Conservation (phyloP, 2,888 invertebrate genomes). For the Parnassius orleans region DNA sequence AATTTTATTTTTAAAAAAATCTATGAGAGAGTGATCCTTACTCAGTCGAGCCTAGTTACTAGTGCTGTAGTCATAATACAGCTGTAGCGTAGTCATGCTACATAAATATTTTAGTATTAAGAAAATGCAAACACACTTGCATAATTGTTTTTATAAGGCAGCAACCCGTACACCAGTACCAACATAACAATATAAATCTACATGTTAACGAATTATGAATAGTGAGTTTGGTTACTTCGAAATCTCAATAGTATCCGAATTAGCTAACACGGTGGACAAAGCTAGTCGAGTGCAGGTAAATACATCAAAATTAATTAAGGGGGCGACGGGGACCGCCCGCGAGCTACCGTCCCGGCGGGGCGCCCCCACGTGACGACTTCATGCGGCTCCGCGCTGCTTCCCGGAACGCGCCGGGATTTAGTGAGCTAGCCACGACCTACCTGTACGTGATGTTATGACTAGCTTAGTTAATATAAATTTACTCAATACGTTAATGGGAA, state of each 20-base stretch:
- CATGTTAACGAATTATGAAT: too few relatives aligned
- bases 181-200: too few relatives aligned
- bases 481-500: not conserved
- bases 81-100: too few relatives aligned
- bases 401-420: constrained; percentile 41
- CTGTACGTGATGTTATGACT: constrained; percentile 31
- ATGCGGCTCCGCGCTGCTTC: constrained; percentile 71
- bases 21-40: too few relatives aligned
- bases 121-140: too few relatives aligned
- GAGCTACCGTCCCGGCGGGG: constrained; percentile 70
- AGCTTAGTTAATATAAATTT: constrained; percentile 13
- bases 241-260: not conserved
- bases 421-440: constrained; percentile 40
- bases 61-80: too few relatives aligned
- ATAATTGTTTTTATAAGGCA: too few relatives aligned
- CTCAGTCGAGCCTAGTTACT: too few relatives aligned
- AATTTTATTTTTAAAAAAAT: too few relatives aligned
- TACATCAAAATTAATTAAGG: constrained; percentile 77
- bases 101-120: too few relatives aligned
- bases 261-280: constrained; percentile 20
- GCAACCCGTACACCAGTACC: too few relatives aligned
- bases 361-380: constrained; percentile 69
- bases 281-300: constrained; percentile 51
- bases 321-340: constrained; percentile 68
- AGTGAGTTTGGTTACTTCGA: too few relatives aligned